phyloP scores from a whole-genome alignment of 2,888 invertebrate species.

The Amitus sp. region DNA sequence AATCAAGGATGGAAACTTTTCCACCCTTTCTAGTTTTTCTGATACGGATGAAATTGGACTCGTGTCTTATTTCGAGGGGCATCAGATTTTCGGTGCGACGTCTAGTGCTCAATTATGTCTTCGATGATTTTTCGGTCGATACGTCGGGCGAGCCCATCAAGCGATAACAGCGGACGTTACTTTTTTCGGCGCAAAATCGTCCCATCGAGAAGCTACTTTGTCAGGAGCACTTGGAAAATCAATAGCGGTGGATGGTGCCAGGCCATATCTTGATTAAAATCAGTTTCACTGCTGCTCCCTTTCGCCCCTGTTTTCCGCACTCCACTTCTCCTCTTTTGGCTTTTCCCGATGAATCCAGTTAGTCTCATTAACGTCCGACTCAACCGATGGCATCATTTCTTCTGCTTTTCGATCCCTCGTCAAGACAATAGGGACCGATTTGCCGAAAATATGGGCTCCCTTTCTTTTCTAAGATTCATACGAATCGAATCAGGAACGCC shows the following conservation, averaged over 20 bases:
- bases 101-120: too few species aligned
- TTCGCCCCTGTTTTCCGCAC: conserved; percentile 33
- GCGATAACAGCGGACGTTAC: too few species aligned
- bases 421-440: conserved; percentile 44
- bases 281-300: conserved; percentile 53
- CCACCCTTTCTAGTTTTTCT: not conserved
- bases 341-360: conserved; percentile 58
- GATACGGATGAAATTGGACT: too few species aligned
- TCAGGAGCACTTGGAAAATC: conserved; percentile 62
- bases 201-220: conserved; percentile 45
- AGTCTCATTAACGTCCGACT: conserved; percentile 63
- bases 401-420: conserved; percentile 37
- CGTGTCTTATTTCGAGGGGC: too few species aligned
- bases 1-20: conserved; percentile 14
- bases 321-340: conserved; percentile 22
- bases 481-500: too few species aligned
- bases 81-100: too few species aligned
- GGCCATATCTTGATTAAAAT: conserved; percentile 66
- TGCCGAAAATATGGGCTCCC: conserved; percentile 31
- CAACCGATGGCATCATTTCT: conserved; percentile 44
- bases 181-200: conserved; percentile 41
- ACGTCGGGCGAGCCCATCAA: too few species aligned
- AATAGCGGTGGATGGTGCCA: conserved; percentile 61
- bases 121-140: too few species aligned
- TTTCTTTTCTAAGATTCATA: conserved; percentile 13